These are phyloP conservation scores for Austrofundulus limnaeus DNA, from an alignment of 2,113 vertebrate genomes.

Conservation along the genomic window DNA sequence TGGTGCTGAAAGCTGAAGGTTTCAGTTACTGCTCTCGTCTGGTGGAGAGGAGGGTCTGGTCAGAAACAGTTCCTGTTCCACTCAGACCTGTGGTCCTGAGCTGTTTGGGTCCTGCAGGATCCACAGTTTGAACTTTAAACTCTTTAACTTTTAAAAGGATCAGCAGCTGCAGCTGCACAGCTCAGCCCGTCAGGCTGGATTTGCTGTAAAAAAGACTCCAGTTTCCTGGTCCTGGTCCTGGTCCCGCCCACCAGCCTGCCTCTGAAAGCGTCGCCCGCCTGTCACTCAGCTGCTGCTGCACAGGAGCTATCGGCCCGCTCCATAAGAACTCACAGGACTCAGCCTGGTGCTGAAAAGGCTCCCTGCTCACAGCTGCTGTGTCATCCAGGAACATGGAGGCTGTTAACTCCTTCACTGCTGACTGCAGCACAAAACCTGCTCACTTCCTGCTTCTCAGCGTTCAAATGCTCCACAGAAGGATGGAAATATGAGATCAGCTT, in stretches of 20 bases:
- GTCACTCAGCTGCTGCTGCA: conserved; percentile 8
- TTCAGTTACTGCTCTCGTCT: conserved; percentile 57
- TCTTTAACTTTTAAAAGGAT: no score
- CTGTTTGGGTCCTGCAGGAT: no score
- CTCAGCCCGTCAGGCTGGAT: not conserved
- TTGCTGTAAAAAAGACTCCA: not conserved
- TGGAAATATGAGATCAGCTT: not conserved
- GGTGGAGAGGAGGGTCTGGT: conserved; percentile 37
- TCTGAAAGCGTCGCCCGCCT: no score
- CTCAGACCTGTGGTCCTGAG: not conserved
- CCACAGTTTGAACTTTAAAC: not conserved
- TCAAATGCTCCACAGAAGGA: not conserved
- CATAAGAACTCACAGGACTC: conserved; percentile 42
- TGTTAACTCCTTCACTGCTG: conserved; percentile 63
- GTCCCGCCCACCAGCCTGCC: conserved; percentile 8
- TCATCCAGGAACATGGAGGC: conserved; percentile 5
- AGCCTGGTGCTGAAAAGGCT: conserved; percentile 65
- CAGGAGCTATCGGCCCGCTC: conserved; percentile 55
- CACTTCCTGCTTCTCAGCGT: conserved; percentile 19
- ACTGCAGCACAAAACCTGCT: conserved; percentile 8
- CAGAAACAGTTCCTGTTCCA: not conserved
- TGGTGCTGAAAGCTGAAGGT: conserved; percentile 60
- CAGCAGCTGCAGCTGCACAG: not conserved
- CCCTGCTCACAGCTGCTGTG: conserved; percentile 15
- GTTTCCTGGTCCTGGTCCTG: not conserved